These are phyloP conservation scores for Puma concolor DNA, from an alignment of 2,113 vertebrate genomes.

Conservation along the genomic window DNA sequence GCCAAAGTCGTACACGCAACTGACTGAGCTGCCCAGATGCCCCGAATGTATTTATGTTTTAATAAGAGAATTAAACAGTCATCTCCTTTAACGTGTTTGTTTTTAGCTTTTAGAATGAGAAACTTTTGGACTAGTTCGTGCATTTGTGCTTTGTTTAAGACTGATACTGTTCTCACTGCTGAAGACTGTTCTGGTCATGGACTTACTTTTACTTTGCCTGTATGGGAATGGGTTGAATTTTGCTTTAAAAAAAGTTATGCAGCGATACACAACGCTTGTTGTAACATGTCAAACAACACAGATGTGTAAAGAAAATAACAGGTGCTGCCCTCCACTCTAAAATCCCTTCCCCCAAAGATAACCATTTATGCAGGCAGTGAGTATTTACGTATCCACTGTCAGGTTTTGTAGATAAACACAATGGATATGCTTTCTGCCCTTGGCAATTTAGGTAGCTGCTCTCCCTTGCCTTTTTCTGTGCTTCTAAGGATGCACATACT, in stretches of 20 bases:
- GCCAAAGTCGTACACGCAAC: too few relatives aligned
- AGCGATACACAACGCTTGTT: not conserved
- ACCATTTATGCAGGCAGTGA: not conserved
- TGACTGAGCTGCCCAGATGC: too few relatives aligned
- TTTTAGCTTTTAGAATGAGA: conserved; percentile 17
- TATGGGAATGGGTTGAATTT: conserved; percentile 15
- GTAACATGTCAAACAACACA: not conserved
- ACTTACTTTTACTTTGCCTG: not conserved
- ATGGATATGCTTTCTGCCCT: not conserved
- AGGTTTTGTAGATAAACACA: conserved; percentile 23
- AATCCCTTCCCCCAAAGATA: not conserved
- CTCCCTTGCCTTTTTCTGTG: not conserved
- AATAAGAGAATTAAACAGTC: not conserved
- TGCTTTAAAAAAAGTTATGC: conserved; percentile 33
- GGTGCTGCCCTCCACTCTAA: not conserved
- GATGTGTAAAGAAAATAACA: not conserved
- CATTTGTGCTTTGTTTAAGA: not conserved
- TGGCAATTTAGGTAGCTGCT: not conserved
- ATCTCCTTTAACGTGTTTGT: conserved; percentile 16
- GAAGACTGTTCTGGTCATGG: not conserved
- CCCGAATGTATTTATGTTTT: not conserved
- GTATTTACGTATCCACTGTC: not conserved
- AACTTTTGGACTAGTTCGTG: not conserved
- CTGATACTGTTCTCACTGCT: not conserved
- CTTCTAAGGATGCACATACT: not conserved